A percentile compares a stretch with the other conserved stretches of the same genome.
Evolutionary conservation across 2,888 invertebrate species (phyloP).

Genomic region (Chrysolina haemoptera): DNA sequence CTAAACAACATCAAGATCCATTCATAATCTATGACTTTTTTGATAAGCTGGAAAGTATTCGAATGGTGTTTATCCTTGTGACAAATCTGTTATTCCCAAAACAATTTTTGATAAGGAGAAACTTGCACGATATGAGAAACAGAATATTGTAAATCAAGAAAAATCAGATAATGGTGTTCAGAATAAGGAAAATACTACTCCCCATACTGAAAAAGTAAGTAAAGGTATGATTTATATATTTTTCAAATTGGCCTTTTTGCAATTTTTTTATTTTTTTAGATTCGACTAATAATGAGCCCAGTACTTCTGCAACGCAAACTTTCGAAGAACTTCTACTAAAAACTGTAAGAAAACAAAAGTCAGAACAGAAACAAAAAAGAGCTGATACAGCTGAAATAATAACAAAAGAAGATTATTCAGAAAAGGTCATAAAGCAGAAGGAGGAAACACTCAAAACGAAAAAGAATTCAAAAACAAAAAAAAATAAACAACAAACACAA

Average conservation of each 20-base stretch:
- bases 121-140: slow-evolving; percentile 24
- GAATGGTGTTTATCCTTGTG: slow-evolving; percentile 17
- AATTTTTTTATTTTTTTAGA: slow-evolving; percentile 19
- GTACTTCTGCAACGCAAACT: slow-evolving; percentile 19
- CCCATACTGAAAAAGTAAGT: slow-evolving; percentile 13
- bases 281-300: slow-evolving; percentile 24
- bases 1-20: slow-evolving; percentile 15
- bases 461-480: slow-evolving; percentile 14
- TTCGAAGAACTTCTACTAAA: slow-evolving; percentile 21
- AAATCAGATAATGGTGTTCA: slow-evolving; percentile 8
- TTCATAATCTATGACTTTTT: slow-evolving; percentile 19
- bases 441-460: slow-evolving; percentile 15
- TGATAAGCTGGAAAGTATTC: background rate
- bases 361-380: slow-evolving; percentile 16
- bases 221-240: slow-evolving; percentile 10
- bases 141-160: slow-evolving; percentile 18
- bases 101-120: slow-evolving; percentile 27
- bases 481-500: slow-evolving; percentile 27
- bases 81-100: slow-evolving; percentile 24
- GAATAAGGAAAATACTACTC: slow-evolving; percentile 17
- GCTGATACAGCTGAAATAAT: slow-evolving; percentile 26
- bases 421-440: slow-evolving; percentile 26
- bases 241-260: slow-evolving; percentile 24
- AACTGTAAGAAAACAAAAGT: slow-evolving; percentile 26
- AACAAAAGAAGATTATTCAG: slow-evolving; percentile 23